Evolutionary conservation across 2,888 invertebrate species (phyloP), one percentile per base, ranked within the genome.

Genomic region (Cryptus armator): DNA sequence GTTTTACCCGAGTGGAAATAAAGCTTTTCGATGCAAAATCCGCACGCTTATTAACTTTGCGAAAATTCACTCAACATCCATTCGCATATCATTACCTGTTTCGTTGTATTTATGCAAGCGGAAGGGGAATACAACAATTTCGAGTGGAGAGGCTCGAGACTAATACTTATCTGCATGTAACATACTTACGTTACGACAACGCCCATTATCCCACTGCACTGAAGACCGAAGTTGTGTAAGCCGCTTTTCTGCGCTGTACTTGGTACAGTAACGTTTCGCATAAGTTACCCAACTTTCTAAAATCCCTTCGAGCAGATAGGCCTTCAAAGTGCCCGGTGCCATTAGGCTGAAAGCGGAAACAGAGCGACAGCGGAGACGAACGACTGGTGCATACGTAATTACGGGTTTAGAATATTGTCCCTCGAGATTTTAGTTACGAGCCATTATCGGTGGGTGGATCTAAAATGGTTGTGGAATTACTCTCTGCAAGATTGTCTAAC

Each of bases 21-120:
- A 74, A 74, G 72, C 24, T 59, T 59, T 29, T 12, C 56, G 56
- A 56, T 56, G 56, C 24, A 56, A 19, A 59, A 32, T 59, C 59
- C 7, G 10, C 14, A 6, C 29, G 14, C 59, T 59, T 32, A 59
- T 29, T 12, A 59, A 59, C 14, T 24, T 59, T 29, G 32, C 24
- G 37, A 59, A 59, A 32, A 14, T 59, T 5, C 14, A 32, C 56
- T 24, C 43, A 64, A 46, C 16, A 62, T 16, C 16, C 12, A 14
- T 12, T 19, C 12, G 3, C 16, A 19, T 32, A 44, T 37, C 48
- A 51, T 64, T 32, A 46, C 12, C 12, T 19, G 24, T 16, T 9
- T 16, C 56, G 19, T 48, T 59, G 16, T 48, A 44, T 10, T n/a
- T 24, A 29, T 9, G 43, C 37, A 43, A 1, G 29, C 9, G 9